Evolutionary conservation across 2,113 vertebrate species (phyloP), one percentile per base, ranked within the genome.

Genomic region (Urocynchramus pylzowi): DNA sequence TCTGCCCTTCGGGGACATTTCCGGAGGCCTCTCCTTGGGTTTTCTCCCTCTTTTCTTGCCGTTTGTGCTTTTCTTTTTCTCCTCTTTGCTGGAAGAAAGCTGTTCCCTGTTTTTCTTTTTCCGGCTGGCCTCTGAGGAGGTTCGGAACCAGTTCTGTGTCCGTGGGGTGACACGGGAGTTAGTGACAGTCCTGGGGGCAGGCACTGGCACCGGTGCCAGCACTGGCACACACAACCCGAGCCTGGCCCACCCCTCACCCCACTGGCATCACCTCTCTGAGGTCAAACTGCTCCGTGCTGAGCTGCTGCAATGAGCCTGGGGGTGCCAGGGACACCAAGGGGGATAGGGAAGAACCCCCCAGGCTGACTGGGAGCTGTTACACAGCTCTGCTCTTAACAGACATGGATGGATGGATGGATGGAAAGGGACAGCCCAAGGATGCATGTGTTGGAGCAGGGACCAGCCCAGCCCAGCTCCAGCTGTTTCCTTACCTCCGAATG

Each of bases 71-170:
- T 97, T 98, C 37, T 98, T 98, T 92, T 98, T 98, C 87, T 98
- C 97, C 84, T 98, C 98, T 35, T 97, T 98, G 95, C 93, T 97
- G 90, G 98, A 89, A 31, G 93, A 96, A 82, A 98, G 97, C 14
- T 96, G 93, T 31, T 97, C 98, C 97, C 97, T 98, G 93, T 67
- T 98, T 95, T 98, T 99, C 95, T 97, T 99, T 95, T 97, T 98
- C 95, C 98, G 95, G 53, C 97, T 97, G 28, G 98, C 97, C 57
- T 99, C 98, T 70, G 97, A 97, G 8, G 98, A 98, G 52, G 99
- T 98, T 41, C 99, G 99, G 97, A 99, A 99, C 99, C 99, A 99
- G 98, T 99, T 99, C 99, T 99, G 89, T 27, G n/a, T 59, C 78
- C 77, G 0, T 1, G 47, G 59, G 63, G 79, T 74, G 85, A 92